phyloP scores from a whole-genome alignment of 2,113 vertebrate species.

The Zapus hudsonius region DNA sequence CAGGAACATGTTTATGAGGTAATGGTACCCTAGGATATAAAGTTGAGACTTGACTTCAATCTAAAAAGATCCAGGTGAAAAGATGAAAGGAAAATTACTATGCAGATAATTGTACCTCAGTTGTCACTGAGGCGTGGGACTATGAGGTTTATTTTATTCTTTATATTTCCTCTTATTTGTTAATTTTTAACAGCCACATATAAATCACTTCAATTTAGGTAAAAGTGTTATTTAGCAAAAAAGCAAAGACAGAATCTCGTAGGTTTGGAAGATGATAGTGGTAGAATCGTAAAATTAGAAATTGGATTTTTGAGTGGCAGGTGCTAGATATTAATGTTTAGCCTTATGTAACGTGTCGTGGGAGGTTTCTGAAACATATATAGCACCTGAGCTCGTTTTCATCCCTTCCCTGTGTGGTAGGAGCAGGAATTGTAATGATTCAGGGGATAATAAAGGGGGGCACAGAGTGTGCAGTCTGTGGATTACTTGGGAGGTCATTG shows the following conservation, averaged over 20 bases:
- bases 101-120: neutral
- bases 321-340: neutral
- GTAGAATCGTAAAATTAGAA: constrained; percentile 10
- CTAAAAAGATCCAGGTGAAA: neutral
- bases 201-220: constrained; percentile 25
- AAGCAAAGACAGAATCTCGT: neutral
- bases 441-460: neutral
- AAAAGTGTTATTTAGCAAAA: constrained; percentile 15
- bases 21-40: neutral
- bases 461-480: too few relatives aligned
- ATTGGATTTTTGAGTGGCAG: neutral
- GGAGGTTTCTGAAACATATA: constrained; percentile 8
- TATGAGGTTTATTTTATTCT: neutral
- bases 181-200: neutral
- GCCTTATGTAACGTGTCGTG: constrained; percentile 35
- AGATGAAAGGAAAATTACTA: neutral
- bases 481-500: too few relatives aligned
- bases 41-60: neutral
- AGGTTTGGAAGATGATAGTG: neutral
- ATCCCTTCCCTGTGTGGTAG: neutral
- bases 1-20: neutral
- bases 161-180: neutral
- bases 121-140: neutral
- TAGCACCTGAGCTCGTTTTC: constrained; percentile 31
- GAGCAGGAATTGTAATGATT: constrained; percentile 26